Conservation (phyloP, 2,113 vertebrate genomes). For the Thalassoma bifasciatum region DNA sequence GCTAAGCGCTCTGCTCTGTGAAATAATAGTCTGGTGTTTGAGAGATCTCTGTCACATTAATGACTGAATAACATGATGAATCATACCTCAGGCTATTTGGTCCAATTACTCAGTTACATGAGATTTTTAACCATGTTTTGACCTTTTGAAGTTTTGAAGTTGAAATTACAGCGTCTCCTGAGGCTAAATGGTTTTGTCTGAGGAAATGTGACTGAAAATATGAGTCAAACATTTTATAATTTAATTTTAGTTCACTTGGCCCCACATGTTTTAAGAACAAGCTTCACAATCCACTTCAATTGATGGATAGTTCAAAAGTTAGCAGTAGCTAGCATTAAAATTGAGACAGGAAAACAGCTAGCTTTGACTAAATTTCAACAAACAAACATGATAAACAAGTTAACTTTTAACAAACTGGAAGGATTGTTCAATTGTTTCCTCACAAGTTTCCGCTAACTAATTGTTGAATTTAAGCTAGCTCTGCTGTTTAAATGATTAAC, state of each 20-base stretch:
- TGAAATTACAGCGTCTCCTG: not conserved
- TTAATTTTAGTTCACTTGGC: not conserved
- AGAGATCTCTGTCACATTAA: not conserved
- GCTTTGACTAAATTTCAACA: too few relatives aligned
- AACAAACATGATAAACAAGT: too few relatives aligned
- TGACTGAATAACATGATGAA: not conserved
- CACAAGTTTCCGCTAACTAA: not conserved
- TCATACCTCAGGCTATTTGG: not conserved
- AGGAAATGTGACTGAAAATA: not conserved
- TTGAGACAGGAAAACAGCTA: too few relatives aligned
- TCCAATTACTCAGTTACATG: not conserved
- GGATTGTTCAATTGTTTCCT: not conserved
- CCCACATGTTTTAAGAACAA: not conserved
- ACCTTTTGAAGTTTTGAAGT: not conserved
- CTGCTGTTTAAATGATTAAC: not conserved
- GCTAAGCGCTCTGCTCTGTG: not conserved
- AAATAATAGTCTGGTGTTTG: not conserved
- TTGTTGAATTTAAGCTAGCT: not conserved
- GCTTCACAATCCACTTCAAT: too few relatives aligned
- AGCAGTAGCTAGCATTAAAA: not conserved
- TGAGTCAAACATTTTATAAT: slow-evolving; percentile 8
- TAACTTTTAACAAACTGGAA: too few relatives aligned
- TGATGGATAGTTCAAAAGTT: too few relatives aligned
- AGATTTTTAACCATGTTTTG: not conserved
- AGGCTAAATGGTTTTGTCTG: not conserved